These are phyloP conservation scores for Ectobius pallidus DNA, from an alignment of 2,888 invertebrate genomes.

Conservation along the genomic window DNA sequence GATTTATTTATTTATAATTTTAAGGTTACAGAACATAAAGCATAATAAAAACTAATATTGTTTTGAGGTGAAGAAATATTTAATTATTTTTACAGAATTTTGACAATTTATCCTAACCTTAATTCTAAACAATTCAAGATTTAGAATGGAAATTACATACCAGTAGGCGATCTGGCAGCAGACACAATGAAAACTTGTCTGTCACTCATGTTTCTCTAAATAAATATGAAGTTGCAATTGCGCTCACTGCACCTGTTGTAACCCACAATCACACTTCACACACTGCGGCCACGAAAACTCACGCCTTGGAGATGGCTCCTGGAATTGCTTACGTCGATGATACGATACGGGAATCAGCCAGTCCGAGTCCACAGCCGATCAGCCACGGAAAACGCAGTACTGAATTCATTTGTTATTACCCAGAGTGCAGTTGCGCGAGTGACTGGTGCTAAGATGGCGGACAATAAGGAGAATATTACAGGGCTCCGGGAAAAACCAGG, in stretches of 20 bases:
- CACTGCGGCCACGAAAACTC: too few species aligned
- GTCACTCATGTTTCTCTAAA: slow-evolving; percentile 51
- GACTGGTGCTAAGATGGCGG: slow-evolving; percentile 43
- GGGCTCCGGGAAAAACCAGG: slow-evolving; percentile 41
- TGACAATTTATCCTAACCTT: too few species aligned
- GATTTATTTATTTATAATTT: too few species aligned
- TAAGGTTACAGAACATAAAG: too few species aligned
- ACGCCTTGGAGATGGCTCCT: neutral
- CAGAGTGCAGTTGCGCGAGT: slow-evolving; percentile 26
- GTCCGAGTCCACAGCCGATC: neutral
- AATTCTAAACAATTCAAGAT: too few species aligned
- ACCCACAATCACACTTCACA: too few species aligned
- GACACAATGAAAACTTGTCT: slow-evolving; percentile 73
- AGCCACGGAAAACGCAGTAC: neutral
- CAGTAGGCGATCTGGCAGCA: slow-evolving; percentile 85
- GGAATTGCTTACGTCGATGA: slow-evolving; percentile 9
- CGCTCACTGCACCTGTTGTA: too few species aligned
- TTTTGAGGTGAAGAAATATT: too few species aligned
- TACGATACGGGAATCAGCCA: too few species aligned
- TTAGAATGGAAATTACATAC: slow-evolving; percentile 56
- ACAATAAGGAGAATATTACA: slow-evolving; percentile 34
- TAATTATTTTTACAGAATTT: too few species aligned
- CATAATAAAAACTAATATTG: too few species aligned
- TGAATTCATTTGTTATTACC: slow-evolving; percentile 23
- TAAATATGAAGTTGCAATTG: too few species aligned